Conservation (phyloP, 2,113 vertebrate species). For the Typhlomys cinereus region DNA sequence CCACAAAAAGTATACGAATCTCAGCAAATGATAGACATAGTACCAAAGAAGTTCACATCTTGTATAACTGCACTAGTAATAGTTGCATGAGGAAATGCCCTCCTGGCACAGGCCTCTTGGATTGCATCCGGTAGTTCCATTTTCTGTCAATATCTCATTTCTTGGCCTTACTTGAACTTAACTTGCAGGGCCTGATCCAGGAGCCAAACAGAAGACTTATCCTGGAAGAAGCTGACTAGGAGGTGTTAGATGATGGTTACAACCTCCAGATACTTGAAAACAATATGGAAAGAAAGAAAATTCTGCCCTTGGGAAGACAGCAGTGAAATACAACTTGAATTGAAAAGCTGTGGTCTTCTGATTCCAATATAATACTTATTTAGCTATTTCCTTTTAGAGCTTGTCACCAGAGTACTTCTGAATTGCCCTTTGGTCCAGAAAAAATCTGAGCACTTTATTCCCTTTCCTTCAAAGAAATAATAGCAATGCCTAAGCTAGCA, state of each 20-base stretch:
- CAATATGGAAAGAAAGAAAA: conserved; percentile 1
- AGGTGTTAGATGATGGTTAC: conserved; percentile 16
- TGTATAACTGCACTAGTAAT: background rate
- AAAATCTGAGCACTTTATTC: conserved; percentile 6
- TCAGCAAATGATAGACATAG: conserved; percentile 37
- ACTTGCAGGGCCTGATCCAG: background rate
- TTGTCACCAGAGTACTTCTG: conserved; percentile 31
- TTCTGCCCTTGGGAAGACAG: background rate
- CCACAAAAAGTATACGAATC: background rate
- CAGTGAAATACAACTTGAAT: conserved; percentile 34
- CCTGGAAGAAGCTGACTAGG: conserved; percentile 13
- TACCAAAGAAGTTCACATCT: background rate
- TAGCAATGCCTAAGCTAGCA: background rate
- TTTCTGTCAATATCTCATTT: conserved; percentile 44
- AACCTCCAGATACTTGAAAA: conserved; percentile 16
- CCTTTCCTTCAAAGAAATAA: conserved; percentile 51
- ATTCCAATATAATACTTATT: background rate
- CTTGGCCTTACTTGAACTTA: conserved; percentile 45
- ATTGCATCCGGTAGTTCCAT: background rate
- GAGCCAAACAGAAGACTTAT: conserved; percentile 2
- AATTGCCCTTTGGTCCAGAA: conserved; percentile 45
- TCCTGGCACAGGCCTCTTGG: background rate
- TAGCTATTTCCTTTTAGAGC: conserved; percentile 15
- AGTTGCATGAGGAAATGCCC: conserved; percentile 30
- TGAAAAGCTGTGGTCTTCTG: conserved; percentile 26